Percentiles rank a stretch among this genome's conserved stretches.
These are phyloP conservation scores for Penaeus japonicus DNA, from an alignment of 1,140 invertebrate species.

Conservation along the genomic window DNA sequence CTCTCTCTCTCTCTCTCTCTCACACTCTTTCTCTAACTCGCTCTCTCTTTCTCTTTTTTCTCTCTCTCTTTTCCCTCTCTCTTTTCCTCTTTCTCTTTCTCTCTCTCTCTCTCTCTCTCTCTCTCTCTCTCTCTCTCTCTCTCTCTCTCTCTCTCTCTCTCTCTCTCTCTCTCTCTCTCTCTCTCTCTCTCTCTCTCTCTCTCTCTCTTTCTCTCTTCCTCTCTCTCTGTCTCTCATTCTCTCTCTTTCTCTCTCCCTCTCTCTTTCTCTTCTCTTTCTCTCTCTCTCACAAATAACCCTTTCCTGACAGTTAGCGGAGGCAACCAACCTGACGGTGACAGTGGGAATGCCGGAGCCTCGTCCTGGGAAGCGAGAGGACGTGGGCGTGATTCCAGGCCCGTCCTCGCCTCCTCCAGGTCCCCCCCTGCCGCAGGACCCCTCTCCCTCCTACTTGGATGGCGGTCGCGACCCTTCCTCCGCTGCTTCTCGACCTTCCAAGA, in stretches of 20 bases:
- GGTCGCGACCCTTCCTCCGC: not conserved
- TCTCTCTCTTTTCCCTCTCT: not conserved
- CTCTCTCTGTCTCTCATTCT: not conserved
- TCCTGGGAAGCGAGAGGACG: not conserved
- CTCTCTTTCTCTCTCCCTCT: not conserved
- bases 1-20: too few relatives aligned
- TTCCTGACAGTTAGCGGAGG: not conserved
- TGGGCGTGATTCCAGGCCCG: not conserved
- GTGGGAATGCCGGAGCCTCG: not conserved
- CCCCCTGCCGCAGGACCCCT: not conserved
- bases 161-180: not conserved
- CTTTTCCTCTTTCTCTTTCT: not conserved
- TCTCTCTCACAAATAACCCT: not conserved
- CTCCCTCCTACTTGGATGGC: not conserved
- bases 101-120: not conserved
- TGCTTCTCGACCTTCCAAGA: not conserved
- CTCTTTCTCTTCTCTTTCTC: too few relatives aligned
- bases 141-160: not conserved
- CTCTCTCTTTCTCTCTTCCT: conserved; percentile 2
- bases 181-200: not conserved
- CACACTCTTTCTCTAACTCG: not conserved
- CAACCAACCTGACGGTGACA: not conserved
- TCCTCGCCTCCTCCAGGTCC: not conserved
- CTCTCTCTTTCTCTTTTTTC: not conserved
- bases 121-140: not conserved